Percentiles rank a stretch among this genome's conserved stretches.
Conservation (phyloP, 2,113 vertebrate genomes). For the Motacilla alba region DNA sequence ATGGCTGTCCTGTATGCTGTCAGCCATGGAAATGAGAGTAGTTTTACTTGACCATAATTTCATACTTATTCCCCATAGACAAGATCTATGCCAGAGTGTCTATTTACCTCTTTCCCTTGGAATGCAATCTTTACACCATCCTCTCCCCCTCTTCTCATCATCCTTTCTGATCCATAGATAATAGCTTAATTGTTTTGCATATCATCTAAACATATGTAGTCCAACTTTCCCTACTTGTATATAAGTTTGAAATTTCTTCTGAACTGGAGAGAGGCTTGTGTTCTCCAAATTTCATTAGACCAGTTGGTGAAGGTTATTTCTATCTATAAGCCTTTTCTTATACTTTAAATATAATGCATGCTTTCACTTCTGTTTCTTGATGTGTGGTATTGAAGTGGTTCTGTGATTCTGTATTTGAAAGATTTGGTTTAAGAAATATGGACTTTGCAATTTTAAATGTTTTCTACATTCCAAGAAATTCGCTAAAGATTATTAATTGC, state of each 20-base stretch:
- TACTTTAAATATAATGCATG: not conserved
- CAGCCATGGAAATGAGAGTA: not conserved
- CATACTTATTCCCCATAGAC: not conserved
- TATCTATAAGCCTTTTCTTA: not conserved
- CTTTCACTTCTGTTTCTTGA: not conserved
- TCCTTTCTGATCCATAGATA: not conserved
- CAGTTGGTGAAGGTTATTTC: not conserved
- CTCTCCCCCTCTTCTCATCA: fast-evolving
- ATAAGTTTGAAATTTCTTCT: not conserved
- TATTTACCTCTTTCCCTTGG: not conserved
- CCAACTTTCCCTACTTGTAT: not conserved
- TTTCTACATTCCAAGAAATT: not conserved
- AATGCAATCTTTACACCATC: not conserved
- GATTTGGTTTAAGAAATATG: not conserved
- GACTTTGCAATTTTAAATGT: not conserved
- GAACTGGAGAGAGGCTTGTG: not conserved
- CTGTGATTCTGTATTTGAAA: not conserved
- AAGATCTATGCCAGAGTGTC: not conserved
- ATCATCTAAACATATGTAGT: not conserved
- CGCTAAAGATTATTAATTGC: not conserved
- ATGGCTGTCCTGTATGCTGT: not conserved
- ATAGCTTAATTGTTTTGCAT: not conserved
- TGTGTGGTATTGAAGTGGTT: not conserved
- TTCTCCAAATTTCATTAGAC: not conserved
- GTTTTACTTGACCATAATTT: not conserved